Evolutionary conservation across 2,113 vertebrate genomes (phyloP).

Genomic region (Grus americana): DNA sequence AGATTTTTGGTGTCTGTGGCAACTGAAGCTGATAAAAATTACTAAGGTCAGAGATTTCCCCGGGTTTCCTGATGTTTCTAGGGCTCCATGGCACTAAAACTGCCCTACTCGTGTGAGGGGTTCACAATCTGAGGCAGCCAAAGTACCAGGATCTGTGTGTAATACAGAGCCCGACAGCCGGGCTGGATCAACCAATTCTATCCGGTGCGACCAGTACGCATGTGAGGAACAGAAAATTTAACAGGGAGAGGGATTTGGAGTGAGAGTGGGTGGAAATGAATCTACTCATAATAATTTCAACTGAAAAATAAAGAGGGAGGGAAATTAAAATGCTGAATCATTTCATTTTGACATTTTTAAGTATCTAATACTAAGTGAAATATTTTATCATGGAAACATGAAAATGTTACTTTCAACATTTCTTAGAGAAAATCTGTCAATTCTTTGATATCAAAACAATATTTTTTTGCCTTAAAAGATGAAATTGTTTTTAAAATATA

Average conservation of each 20-base stretch:
- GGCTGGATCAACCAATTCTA: neutral
- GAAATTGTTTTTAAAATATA: neutral
- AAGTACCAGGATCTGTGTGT: neutral
- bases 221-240: neutral
- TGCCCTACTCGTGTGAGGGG: neutral
- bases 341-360: neutral
- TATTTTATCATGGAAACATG: neutral
- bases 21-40: neutral
- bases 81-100: neutral
- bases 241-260: neutral
- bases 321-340: neutral
- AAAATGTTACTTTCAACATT: neutral
- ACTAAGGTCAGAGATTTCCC: neutral
- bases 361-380: neutral
- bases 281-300: neutral
- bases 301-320: neutral
- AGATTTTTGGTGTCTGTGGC: neutral
- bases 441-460: neutral
- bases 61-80: neutral
- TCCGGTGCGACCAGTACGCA: fast-evolving
- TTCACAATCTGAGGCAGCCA: neutral
- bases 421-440: neutral
- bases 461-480: neutral
- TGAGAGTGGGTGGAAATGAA: neutral
- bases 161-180: neutral